A percentile compares a stretch with the other conserved stretches of the same genome.
phyloP scores from a whole-genome alignment of 2,888 invertebrate genomes.

The Chirona hameri region DNA sequence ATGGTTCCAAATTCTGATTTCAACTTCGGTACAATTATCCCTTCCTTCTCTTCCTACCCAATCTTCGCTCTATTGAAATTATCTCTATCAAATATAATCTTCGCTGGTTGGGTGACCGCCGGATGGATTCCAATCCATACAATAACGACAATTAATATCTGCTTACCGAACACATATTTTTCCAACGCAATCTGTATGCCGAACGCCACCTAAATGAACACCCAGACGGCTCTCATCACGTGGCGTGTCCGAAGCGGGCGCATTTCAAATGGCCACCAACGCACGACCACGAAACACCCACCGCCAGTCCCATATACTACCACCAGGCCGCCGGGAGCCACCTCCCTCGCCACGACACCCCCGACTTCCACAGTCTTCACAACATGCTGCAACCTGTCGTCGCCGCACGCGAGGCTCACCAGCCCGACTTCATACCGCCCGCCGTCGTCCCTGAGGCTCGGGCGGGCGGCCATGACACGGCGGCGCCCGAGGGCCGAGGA shows the following conservation, averaged over 20 bases:
- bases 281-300: neutral
- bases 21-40: too few species aligned
- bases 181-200: too few species aligned
- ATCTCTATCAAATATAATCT: too few species aligned
- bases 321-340: neutral
- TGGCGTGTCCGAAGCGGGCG: neutral
- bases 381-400: neutral
- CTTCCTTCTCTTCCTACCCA: too few species aligned
- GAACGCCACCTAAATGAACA: too few species aligned
- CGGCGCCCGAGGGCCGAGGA: neutral
- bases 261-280: neutral
- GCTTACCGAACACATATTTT: too few species aligned
- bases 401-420: neutral
- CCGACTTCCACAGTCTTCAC: neutral
- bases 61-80: too few species aligned
- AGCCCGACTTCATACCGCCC: neutral
- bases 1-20: too few species aligned
- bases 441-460: neutral
- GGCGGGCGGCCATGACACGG: too few species aligned
- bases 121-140: too few species aligned
- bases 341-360: neutral
- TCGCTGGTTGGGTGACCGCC: too few species aligned
- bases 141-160: too few species aligned
- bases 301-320: conserved; percentile 2
- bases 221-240: neutral